These are phyloP conservation scores for Aporophyla nigra DNA, from an alignment of 2,888 invertebrate genomes.

Conservation along the genomic window DNA sequence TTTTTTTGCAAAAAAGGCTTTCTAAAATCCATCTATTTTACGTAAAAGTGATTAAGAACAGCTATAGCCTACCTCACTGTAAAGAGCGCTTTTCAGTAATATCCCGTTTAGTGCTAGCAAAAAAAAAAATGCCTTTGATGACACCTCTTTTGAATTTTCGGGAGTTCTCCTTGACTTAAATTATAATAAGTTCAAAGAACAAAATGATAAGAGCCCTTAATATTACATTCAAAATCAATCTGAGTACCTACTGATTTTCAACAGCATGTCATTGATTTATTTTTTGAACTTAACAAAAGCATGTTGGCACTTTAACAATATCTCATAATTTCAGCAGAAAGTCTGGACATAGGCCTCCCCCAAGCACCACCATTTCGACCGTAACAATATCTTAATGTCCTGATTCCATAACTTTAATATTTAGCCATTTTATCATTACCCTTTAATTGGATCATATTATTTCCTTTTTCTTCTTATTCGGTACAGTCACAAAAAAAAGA, in stretches of 20 bases:
- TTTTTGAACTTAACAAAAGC: neutral
- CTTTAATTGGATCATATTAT: too few relatives aligned
- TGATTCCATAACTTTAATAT: too few relatives aligned
- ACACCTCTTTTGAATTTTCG: constrained; percentile 7
- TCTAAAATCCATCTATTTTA: neutral
- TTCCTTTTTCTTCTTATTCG: too few relatives aligned
- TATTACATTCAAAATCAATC: neutral
- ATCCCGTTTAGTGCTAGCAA: neutral
- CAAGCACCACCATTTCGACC: too few relatives aligned
- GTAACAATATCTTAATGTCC: too few relatives aligned
- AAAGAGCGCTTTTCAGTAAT: neutral
- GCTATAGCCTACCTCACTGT: neutral
- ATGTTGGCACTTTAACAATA: neutral
- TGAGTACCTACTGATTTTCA: neutral
- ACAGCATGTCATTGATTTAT: neutral
- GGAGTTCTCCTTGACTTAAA: constrained; percentile 10
- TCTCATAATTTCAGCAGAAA: too few relatives aligned
- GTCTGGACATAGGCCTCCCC: too few relatives aligned
- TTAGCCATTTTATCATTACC: too few relatives aligned
- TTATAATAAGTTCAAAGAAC: constrained; percentile 29
- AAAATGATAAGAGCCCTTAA: neutral
- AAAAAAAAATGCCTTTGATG: constrained; percentile 3
- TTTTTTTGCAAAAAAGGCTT: too few relatives aligned
- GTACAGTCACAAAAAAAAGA: too few relatives aligned
- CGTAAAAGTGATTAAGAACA: neutral